Evolutionary conservation across 2,888 invertebrate genomes (phyloP), one percentile per base, ranked within the genome.

Genomic region (Nomada goodeniana): DNA sequence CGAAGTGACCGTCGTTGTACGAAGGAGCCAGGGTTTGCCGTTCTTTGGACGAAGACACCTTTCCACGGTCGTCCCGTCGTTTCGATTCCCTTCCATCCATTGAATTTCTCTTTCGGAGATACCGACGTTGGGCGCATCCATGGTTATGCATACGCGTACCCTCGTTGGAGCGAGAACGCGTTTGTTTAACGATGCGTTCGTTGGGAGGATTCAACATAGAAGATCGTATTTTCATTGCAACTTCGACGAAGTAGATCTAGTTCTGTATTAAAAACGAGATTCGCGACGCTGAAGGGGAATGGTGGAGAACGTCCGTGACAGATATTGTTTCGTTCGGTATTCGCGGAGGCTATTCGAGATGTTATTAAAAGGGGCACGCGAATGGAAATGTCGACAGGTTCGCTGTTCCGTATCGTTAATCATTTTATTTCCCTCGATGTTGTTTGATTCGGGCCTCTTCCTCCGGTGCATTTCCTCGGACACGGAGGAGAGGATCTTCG

Each of bases 301-400:
- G 9, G 20, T 44, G n/a, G 60, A 53, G 69, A 57, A 67, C 64
- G 67, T 59, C 60, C 44, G 65, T 52, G 53, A 53, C 67, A 68
- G 70, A 61, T 59, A 74, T 60, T 76, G 64, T 80, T 80, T 80
- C 72, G 60, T 52, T 67, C 42, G 53, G 65, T 74, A 80, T 77
- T 80, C 82, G 70, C 76, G 84, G 85, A 78, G 83, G 73, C 63
- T 63, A 73, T 70, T 80, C 64, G 67, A 52, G 72, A 77, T 72
- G 67, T 67, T 77, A 72, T 47, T 71, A 52, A 81, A 72, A 59
- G 50, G 76, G 68, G 63, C 69, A 69, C 29, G 63, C 79, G 50
- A 69, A 72, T 73, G 79, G 74, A 80, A 88, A 77, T 65, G 76
- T 67, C 63, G 82, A 83, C 78, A 80, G 60, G 72, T 74, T 71